Evolutionary conservation across 2,113 vertebrate genomes (phyloP).

Genomic region (Anas platyrhynchos): DNA sequence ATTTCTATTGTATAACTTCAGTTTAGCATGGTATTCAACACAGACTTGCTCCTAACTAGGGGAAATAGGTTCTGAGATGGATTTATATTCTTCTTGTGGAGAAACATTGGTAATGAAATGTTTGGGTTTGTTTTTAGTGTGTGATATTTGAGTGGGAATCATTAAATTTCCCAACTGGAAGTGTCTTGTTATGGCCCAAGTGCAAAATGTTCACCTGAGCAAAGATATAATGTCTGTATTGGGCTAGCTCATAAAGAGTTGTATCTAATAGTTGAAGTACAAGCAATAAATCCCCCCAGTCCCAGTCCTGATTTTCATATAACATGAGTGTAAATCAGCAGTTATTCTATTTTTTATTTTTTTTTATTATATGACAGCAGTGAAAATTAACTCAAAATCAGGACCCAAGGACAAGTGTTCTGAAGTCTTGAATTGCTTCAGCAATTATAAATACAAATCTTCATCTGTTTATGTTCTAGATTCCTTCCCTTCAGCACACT

Average conservation of each 20-base stretch:
- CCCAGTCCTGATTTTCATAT: neutral
- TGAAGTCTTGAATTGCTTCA: neutral
- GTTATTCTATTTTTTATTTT: neutral
- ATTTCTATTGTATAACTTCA: neutral
- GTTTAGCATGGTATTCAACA: neutral
- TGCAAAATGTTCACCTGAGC: neutral
- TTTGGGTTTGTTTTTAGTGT: neutral
- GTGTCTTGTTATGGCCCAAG: neutral
- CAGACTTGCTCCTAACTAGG: neutral
- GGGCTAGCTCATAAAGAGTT: neutral
- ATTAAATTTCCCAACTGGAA: neutral
- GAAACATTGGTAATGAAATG: neutral
- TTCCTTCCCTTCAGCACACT: neutral
- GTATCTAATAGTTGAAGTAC: neutral
- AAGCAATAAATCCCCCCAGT: neutral
- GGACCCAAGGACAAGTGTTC: neutral
- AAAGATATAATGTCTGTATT: too few relatives aligned
- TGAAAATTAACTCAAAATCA: neutral
- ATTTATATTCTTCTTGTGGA: neutral
- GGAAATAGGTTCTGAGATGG: rapidly evolving
- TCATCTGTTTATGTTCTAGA: neutral
- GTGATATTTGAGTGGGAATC: neutral
- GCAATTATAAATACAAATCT: rapidly evolving
- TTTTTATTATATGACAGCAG: neutral
- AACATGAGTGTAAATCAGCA: neutral